phyloP scores from a whole-genome alignment of 2,797 vertebrate species.

The Denticeps clupeoides region DNA sequence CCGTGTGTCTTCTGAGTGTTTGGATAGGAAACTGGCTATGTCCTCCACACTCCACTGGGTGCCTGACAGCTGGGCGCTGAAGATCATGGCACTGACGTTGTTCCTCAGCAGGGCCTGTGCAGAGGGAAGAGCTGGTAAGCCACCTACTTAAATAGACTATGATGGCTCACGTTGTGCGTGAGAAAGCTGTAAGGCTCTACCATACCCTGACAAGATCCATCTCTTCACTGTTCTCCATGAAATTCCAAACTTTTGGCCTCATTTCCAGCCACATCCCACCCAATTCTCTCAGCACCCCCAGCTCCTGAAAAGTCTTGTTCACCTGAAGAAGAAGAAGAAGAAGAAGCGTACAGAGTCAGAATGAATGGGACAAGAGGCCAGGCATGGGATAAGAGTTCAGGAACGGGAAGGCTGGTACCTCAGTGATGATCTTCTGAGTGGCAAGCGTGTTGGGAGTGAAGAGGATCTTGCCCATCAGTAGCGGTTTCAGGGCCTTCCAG shows the following conservation, averaged over 20 bases:
- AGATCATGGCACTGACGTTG: conserved; percentile 47
- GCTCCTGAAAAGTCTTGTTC: conserved; percentile 91
- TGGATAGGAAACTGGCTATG: conserved; percentile 59
- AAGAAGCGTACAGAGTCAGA: too few relatives aligned
- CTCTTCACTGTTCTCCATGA: conserved; percentile 82
- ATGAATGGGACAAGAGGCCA: too few relatives aligned
- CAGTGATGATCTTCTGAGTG: conserved; percentile 73
- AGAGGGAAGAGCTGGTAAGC: too few relatives aligned
- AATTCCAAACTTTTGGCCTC: conserved; percentile 79
- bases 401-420: conserved; percentile 69
- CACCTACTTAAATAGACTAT: too few relatives aligned
- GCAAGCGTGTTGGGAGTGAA: conserved; percentile 85
- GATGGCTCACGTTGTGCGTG: neutral
- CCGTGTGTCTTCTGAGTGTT: conserved; percentile 49
- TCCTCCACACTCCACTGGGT: conserved; percentile 65
- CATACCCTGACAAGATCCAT: conserved; percentile 79
- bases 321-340: too few relatives aligned
- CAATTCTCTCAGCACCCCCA: conserved; percentile 81
- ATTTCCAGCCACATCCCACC: conserved; percentile 92
- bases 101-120: conserved; percentile 58
- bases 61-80: conserved; percentile 45
- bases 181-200: too few relatives aligned
- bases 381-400: too few relatives aligned
- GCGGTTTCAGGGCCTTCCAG: conserved; percentile 86
- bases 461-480: conserved; percentile 88